phyloP scores from a whole-genome alignment of 2,113 vertebrate genomes.

The Ciconia stormi region DNA sequence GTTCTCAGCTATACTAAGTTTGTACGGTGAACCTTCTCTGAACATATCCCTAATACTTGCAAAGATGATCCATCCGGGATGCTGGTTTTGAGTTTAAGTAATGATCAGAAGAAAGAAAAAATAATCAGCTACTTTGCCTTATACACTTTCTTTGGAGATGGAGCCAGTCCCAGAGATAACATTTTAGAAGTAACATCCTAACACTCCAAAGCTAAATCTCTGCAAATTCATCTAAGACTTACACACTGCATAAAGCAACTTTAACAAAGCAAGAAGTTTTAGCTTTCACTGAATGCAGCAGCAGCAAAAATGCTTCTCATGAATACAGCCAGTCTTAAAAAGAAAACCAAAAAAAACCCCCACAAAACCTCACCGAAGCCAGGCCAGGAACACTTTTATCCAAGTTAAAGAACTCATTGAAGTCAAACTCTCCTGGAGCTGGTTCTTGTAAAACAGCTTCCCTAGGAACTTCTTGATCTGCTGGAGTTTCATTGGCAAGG shows the following conservation, averaged over 20 bases:
- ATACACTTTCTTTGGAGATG: not conserved
- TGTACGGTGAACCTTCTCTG: not conserved
- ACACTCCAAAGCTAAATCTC: not conserved
- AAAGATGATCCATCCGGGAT: not conserved
- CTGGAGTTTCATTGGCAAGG: conserved; percentile 74
- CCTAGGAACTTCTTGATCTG: conserved; percentile 93
- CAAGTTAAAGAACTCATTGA: conserved; percentile 98
- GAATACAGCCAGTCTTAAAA: not conserved
- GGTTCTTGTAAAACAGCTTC: conserved; percentile 85
- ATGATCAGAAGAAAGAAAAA: not conserved
- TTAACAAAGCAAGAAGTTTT: not conserved
- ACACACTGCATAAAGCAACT: not conserved
- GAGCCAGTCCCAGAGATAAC: not conserved
- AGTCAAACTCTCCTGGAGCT: conserved; percentile 93
- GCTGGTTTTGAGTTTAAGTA: not conserved
- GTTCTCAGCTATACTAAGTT: not conserved
- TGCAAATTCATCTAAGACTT: not conserved
- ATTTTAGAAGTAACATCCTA: not conserved
- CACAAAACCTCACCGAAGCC: conserved; percentile 89
- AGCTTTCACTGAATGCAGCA: not conserved
- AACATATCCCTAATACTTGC: not conserved
- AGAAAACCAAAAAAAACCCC: not conserved
- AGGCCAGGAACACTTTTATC: conserved; percentile 95
- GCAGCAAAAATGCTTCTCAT: not conserved
- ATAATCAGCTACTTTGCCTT: not conserved